Evolutionary conservation across 2,888 invertebrate species (phyloP), one percentile per base, ranked within the genome.

Genomic region (Tenthredo mesomela): DNA sequence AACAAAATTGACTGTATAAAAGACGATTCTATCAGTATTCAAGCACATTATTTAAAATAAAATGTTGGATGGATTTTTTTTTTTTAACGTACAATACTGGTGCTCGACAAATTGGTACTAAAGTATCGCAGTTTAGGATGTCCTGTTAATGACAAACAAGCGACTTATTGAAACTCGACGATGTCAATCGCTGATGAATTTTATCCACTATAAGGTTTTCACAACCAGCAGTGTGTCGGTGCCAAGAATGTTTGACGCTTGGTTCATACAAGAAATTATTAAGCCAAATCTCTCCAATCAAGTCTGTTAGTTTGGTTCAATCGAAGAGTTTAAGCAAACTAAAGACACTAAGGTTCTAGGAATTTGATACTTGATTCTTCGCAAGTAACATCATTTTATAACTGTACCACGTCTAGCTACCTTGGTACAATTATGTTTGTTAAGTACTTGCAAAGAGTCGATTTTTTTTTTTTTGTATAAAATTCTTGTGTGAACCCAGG

Each of bases 101-200:
- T 78, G 33, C 58, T 78, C 37, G 9, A 58, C 58, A 47, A 4
- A 75, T 75, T 75, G 70, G n/a, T 71, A 71, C 75, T 10, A 37
- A 47, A 25, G 5, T 75, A 47, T 25, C 47, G 9, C 25, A 43
- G 1, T 25, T 25, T 5, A 75, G 10, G 33, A 18, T 50, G 7
- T 77, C 33, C 54, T 25, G 50, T 54, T 15, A 18, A 54, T 77
- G 50, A 37, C 50, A 29, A 12, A n/a, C 25, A 54, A 43, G 73
- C 40, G 73, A 73, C 43, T 73, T 12, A 12, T 10, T 70, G 15
- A 37, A n/a, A 70, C 18, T 33, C 21, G 10, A 43, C 43, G 25
- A 73, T 73, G 21, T 33, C 4, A 40, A 75, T 75, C 25, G 15
- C 29, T 29, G 50, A 75, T 2, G 18, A 15, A 29, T 50, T 75